Conservation (phyloP, 2,888 invertebrate genomes). For the Chaetoderma sp. region DNA sequence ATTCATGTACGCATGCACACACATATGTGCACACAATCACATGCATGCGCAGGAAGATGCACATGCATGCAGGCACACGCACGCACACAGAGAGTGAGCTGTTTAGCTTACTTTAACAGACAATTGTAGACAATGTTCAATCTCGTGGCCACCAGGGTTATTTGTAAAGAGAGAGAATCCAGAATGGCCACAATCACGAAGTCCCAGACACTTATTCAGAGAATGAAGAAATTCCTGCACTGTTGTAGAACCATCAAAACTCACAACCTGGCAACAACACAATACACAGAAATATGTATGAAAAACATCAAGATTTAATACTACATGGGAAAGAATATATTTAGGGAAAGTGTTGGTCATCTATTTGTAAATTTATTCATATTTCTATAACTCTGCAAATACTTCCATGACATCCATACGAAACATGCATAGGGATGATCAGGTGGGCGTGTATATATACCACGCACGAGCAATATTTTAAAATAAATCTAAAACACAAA, state of each 20-base stretch:
- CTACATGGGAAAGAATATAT: background rate
- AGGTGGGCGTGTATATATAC: no score
- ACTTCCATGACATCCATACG: no score
- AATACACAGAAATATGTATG: background rate
- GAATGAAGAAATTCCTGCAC: conserved; percentile 94
- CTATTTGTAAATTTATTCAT: no score
- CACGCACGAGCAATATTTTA: no score
- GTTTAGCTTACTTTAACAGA: conserved; percentile 54
- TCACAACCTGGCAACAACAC: conserved; percentile 81
- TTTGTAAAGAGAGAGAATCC: conserved; percentile 97
- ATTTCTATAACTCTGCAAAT: background rate
- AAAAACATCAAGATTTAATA: background rate
- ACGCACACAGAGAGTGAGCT: no score
- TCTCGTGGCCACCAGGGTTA: conserved; percentile 92
- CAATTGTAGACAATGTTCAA: conserved; percentile 91
- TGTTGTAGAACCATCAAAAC: conserved; percentile 97
- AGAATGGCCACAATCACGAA: conserved; percentile 85
- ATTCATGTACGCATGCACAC: no score
- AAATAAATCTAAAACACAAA: no score
- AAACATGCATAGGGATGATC: no score
- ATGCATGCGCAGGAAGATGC: no score
- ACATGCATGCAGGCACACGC: no score
- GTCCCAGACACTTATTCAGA: conserved; percentile 89
- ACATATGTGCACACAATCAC: no score
- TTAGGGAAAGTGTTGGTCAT: no score